phyloP scores from a whole-genome alignment of 2,888 invertebrate genomes.

The Lordiphosa andalusiaca region DNA sequence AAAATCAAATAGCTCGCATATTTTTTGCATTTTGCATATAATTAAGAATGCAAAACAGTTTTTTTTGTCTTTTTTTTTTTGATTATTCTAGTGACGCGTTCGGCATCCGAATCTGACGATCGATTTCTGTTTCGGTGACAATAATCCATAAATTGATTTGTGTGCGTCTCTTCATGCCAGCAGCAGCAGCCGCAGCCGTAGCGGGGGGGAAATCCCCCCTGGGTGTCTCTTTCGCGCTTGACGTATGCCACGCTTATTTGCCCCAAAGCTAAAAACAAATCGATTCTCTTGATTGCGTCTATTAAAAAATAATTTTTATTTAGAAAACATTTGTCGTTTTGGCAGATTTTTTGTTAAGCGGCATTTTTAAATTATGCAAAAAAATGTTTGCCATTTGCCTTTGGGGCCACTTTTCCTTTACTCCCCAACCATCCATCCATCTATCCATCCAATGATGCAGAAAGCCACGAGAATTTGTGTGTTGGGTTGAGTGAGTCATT shows the following conservation, averaged over 20 bases:
- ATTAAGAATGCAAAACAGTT: slow-evolving; percentile 68
- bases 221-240: slow-evolving; percentile 22
- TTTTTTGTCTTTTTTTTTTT: too few species aligned
- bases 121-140: slow-evolving; percentile 25
- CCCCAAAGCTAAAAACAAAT: slow-evolving; percentile 7
- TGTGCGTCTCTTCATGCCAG: background rate
- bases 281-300: slow-evolving; percentile 29
- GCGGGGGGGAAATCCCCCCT: slow-evolving; percentile 1
- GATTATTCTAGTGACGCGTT: slow-evolving; percentile 22
- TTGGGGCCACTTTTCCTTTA: slow-evolving; percentile 11
- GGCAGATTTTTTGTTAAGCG: slow-evolving; percentile 3
- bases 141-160: slow-evolving; percentile 20
- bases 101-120: slow-evolving; percentile 23
- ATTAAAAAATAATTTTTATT: slow-evolving; percentile 38
- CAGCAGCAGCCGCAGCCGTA: background rate
- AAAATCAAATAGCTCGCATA: slow-evolving; percentile 19
- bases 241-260: slow-evolving; percentile 40
- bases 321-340: slow-evolving; percentile 11
- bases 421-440: background rate
- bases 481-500: slow-evolving; percentile 15
- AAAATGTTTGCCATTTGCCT: slow-evolving; percentile 12
- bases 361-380: slow-evolving; percentile 15
- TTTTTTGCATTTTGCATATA: slow-evolving; percentile 57
- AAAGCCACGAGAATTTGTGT: slow-evolving; percentile 27
- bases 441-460: slow-evolving; percentile 8